Conservation (phyloP, 1,140 invertebrate species). For the Hermetia illucens region DNA sequence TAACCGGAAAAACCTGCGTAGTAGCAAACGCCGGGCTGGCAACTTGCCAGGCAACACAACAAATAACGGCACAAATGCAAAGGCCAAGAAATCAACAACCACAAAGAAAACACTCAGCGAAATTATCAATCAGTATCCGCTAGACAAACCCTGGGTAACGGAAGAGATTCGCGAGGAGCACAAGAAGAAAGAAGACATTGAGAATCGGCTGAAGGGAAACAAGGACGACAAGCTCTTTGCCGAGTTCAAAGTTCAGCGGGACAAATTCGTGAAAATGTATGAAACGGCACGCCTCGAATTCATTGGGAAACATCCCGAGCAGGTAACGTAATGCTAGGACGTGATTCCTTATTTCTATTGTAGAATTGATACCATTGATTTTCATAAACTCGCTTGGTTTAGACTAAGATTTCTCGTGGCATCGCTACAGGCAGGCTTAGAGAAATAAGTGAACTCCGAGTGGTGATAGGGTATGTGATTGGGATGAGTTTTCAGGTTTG, state of each 20-base stretch:
- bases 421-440: too few species aligned
- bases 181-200: slow-evolving; percentile 22
- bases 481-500: too few species aligned
- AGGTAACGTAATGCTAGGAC: slow-evolving; percentile 20
- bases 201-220: slow-evolving; percentile 27
- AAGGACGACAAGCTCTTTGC: slow-evolving; percentile 28
- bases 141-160: slow-evolving; percentile 29
- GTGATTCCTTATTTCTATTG: slow-evolving; percentile 1
- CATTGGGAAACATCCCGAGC: slow-evolving; percentile 21
- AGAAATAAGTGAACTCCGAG: too few species aligned
- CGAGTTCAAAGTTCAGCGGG: slow-evolving; percentile 26
- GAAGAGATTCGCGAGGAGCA: slow-evolving; percentile 22
- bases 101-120: slow-evolving; percentile 26
- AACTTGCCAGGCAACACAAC: not conserved
- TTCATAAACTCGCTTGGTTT: too few species aligned
- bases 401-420: too few species aligned
- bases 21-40: not conserved
- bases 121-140: slow-evolving; percentile 27
- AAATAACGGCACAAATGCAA: not conserved
- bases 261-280: slow-evolving; percentile 26
- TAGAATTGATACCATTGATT: not conserved
- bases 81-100: slow-evolving; percentile 17
- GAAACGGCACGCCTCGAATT: slow-evolving; percentile 20
- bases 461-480: too few species aligned
- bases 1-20: not conserved